phyloP scores from a whole-genome alignment of 2,797 vertebrate species.

The Masticophis lateralis region DNA sequence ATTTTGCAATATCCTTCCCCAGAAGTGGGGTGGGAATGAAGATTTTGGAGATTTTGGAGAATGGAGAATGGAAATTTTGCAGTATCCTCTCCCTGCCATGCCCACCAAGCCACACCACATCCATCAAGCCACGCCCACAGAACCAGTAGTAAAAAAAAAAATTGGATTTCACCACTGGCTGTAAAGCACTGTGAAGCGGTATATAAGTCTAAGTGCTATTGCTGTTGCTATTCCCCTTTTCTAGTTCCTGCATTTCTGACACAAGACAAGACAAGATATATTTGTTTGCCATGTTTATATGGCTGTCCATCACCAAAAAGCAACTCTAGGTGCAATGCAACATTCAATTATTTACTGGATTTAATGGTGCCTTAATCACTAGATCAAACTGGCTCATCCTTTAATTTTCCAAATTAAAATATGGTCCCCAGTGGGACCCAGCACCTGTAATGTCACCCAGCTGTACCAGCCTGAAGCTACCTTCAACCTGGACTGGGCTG shows the following conservation, averaged over 20 bases:
- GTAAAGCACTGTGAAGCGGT: too few species aligned
- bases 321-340: not conserved
- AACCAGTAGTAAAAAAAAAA: too few species aligned
- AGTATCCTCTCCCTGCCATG: too few species aligned
- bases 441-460: not conserved
- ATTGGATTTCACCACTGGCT: too few species aligned
- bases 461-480: not conserved
- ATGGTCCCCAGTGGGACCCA: not conserved
- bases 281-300: not conserved
- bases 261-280: not conserved
- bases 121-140: too few species aligned
- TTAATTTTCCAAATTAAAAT: not conserved
- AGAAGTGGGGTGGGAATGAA: too few species aligned
- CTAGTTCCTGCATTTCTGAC: not conserved
- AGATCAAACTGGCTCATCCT: not conserved
- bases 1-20: too few species aligned
- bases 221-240: not conserved
- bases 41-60: too few species aligned
- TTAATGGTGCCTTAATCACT: not conserved
- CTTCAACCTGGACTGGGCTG: not conserved
- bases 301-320: not conserved
- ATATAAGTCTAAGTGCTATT: too few species aligned
- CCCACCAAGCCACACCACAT: too few species aligned
- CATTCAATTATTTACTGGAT: not conserved
- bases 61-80: too few species aligned